A percentile compares a stretch with the other conserved stretches of the same genome.
Evolutionary conservation across 2,113 vertebrate species (phyloP).

Genomic region (Callocephalon fimbriatum): DNA sequence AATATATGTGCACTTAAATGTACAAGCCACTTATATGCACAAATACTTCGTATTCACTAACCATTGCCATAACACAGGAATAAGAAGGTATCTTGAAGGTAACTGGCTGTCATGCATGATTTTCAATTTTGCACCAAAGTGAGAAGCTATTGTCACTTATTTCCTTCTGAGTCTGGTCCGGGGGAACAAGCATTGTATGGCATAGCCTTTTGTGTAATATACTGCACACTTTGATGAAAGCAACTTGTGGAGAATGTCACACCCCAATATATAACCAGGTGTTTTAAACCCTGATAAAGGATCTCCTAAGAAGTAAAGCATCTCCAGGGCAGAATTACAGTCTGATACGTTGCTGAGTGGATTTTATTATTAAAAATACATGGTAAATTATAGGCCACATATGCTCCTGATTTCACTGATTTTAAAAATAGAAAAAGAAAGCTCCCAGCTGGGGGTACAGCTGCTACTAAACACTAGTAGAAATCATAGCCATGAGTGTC

Average conservation of each 20-base stretch:
- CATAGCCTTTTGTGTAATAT: background rate
- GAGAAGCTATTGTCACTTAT: background rate
- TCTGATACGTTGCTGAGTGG: background rate
- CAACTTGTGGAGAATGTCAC: background rate
- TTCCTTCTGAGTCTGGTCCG: background rate
- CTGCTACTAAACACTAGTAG: slow-evolving; percentile 54
- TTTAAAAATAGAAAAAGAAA: slow-evolving; percentile 80
- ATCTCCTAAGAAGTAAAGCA: slow-evolving; percentile 12
- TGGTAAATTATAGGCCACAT: slow-evolving; percentile 59
- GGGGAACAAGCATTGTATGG: background rate
- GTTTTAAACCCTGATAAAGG: background rate
- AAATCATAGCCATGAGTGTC: slow-evolving; percentile 57
- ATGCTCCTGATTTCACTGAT: slow-evolving; percentile 62
- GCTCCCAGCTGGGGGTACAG: slow-evolving; percentile 70
- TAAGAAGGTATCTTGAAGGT: background rate
- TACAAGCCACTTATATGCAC: background rate
- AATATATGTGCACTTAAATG: background rate
- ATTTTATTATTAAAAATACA: slow-evolving; percentile 67
- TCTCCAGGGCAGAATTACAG: slow-evolving; percentile 9
- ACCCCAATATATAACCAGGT: background rate
- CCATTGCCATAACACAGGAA: background rate
- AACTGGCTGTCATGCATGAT: background rate
- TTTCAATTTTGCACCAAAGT: background rate
- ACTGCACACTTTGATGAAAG: background rate
- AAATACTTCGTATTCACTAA: background rate